These are phyloP conservation scores for Perccottus glenii DNA, from an alignment of 2,113 vertebrate genomes.

Conservation along the genomic window DNA sequence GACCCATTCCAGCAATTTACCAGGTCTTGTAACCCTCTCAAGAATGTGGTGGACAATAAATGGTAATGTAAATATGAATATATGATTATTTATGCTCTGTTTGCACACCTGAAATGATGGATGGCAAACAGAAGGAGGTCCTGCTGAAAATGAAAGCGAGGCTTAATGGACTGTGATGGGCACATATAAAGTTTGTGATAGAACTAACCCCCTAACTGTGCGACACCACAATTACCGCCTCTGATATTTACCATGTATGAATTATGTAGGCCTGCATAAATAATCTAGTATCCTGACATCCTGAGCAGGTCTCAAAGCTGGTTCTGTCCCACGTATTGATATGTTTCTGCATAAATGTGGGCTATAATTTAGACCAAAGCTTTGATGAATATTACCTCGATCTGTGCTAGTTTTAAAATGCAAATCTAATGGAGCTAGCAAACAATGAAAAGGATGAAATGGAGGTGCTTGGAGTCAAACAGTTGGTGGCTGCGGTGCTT, in stretches of 20 bases:
- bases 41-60: neutral
- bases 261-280: slow-evolving; percentile 61
- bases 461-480: slow-evolving; percentile 25
- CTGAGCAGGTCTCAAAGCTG: slow-evolving; percentile 35
- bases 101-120: slow-evolving; percentile 49
- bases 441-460: slow-evolving; percentile 20
- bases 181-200: slow-evolving; percentile 52
- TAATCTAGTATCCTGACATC: slow-evolving; percentile 48
- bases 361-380: slow-evolving; percentile 21
- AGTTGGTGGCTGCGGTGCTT: slow-evolving; percentile 18
- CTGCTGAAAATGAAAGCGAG: slow-evolving; percentile 41
- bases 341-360: slow-evolving; percentile 19
- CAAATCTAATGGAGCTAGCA: slow-evolving; percentile 32
- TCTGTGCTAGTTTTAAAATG: slow-evolving; percentile 2
- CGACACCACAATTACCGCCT: neutral
- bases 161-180: slow-evolving; percentile 60
- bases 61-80: neutral
- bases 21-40: neutral
- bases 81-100: neutral
- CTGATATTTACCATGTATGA: slow-evolving; percentile 48
- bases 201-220: slow-evolving; percentile 35
- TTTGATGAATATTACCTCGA: slow-evolving; percentile 12
- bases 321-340: slow-evolving; percentile 27
- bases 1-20: neutral
- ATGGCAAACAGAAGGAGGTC: slow-evolving; percentile 50